These are phyloP conservation scores for Schrankia costaestrigalis DNA, from an alignment of 2,888 invertebrate species.

Conservation along the genomic window DNA sequence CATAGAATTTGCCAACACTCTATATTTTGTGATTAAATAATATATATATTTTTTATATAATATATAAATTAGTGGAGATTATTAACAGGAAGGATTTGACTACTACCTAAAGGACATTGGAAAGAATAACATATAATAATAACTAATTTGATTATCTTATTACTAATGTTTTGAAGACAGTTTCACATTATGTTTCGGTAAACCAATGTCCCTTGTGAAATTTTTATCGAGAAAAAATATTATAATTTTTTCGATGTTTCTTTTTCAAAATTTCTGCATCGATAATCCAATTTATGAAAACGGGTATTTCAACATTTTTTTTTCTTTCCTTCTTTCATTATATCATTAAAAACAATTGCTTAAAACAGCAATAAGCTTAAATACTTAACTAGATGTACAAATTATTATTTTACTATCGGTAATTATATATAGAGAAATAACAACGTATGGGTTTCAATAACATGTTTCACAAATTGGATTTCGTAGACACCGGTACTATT, in stretches of 20 bases:
- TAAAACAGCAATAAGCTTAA: conserved; percentile 65
- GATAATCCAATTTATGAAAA: conserved; percentile 60
- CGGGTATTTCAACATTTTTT: too few species aligned
- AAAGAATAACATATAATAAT: conserved; percentile 22
- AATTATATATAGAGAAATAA: conserved; percentile 36
- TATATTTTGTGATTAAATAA: conserved; percentile 53
- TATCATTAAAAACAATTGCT: conserved; percentile 53
- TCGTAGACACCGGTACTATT: conserved; percentile 37
- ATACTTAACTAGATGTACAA: conserved; percentile 50
- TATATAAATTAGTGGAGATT: conserved; percentile 35
- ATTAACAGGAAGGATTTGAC: conserved; percentile 29
- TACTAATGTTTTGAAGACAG: conserved; percentile 15
- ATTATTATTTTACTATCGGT: conserved; percentile 43
- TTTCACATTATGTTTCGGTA: conserved; percentile 13
- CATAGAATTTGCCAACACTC: conserved; percentile 59
- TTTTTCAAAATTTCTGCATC: conserved; percentile 30
- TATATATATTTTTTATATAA: conserved; percentile 33
- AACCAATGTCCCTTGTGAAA: conserved; percentile 29
- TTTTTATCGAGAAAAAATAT: conserved; percentile 32
- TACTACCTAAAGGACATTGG: conserved; percentile 41
- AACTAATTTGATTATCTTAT: conserved; percentile 22
- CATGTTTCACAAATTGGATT: conserved; percentile 48
- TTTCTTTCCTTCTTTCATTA: too few species aligned
- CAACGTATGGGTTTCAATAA: conserved; percentile 38
- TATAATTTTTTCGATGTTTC: conserved; percentile 51